phyloP scores from a whole-genome alignment of 2,888 invertebrate species.

The Agrochola macilenta region DNA sequence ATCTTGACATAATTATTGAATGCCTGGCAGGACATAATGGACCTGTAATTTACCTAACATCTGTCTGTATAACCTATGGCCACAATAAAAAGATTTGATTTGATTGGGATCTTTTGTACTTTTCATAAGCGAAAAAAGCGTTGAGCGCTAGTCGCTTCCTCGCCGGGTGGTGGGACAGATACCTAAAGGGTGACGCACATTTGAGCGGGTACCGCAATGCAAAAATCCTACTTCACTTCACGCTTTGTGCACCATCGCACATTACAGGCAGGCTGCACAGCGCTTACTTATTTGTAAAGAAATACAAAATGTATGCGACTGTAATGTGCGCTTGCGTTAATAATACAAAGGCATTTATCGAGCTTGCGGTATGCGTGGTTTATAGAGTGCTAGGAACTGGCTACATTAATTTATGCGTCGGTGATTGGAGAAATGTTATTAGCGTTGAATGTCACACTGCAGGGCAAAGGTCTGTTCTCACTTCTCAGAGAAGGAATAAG shows the following conservation, averaged over 20 bases:
- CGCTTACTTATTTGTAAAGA: neutral
- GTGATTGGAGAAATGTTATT: neutral
- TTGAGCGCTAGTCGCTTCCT: no score
- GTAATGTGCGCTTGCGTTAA: neutral
- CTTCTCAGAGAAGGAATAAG: no score
- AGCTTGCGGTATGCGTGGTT: conserved; percentile 1
- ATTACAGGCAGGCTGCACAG: neutral
- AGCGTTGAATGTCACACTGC: neutral
- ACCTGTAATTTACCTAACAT: no score
- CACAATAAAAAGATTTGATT: no score
- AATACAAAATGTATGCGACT: neutral
- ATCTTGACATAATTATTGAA: no score
- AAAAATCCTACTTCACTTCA: neutral
- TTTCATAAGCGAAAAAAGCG: no score
- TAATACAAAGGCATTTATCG: conserved; percentile 32
- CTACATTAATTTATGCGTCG: neutral
- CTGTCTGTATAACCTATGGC: no score
- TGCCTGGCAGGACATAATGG: no score
- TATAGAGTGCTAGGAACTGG: conserved; percentile 12
- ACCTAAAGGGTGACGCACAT: no score
- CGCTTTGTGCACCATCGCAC: neutral
- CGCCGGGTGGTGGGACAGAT: no score
- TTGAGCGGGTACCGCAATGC: no score
- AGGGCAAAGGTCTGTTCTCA: neutral
- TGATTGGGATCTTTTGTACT: no score